Evolutionary conservation across 37 sponge, comb jelly and placozoan genomes (phyloP).

Genomic region (Dysidea cf. avara): DNA sequence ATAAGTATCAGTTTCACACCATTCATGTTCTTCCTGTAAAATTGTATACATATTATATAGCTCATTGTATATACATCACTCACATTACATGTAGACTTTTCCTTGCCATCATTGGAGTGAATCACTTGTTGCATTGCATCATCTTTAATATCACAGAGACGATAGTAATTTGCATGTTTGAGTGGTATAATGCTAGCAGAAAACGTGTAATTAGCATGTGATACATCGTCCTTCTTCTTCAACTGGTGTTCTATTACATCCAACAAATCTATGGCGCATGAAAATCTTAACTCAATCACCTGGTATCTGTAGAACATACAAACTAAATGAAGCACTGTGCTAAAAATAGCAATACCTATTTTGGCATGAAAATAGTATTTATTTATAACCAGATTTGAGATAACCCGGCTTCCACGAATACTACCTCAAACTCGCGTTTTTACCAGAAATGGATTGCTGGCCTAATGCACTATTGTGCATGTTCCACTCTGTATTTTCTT

Average conservation of each 20-base stretch:
- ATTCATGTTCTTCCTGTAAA: slow-evolving; percentile 19
- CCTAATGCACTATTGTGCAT: too few species aligned
- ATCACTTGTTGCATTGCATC: slow-evolving; percentile 46
- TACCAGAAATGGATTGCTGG: too few species aligned
- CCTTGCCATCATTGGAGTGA: slow-evolving; percentile 65
- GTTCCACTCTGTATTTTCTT: too few species aligned
- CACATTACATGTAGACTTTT: slow-evolving; percentile 49
- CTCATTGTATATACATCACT: slow-evolving; percentile 1
- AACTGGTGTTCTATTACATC: background rate
- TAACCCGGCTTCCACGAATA: too few species aligned
- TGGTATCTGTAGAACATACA: background rate
- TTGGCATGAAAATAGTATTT: too few species aligned
- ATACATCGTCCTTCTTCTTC: too few species aligned
- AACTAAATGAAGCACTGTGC: too few species aligned
- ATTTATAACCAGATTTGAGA: too few species aligned
- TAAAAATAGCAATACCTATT: too few species aligned
- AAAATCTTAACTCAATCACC: background rate
- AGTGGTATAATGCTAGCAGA: slow-evolving; percentile 40
- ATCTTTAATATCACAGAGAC: slow-evolving; percentile 69
- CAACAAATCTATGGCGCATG: background rate
- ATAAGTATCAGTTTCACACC: slow-evolving; percentile 30
- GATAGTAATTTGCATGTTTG: slow-evolving; percentile 58
- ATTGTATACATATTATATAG: background rate
- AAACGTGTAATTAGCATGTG: slow-evolving; percentile 35
- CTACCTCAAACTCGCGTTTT: too few species aligned